Base-by-base conservation (phyloP, 2,113 vertebrate species). In the Dendropsophus ebraccatus region DNA sequence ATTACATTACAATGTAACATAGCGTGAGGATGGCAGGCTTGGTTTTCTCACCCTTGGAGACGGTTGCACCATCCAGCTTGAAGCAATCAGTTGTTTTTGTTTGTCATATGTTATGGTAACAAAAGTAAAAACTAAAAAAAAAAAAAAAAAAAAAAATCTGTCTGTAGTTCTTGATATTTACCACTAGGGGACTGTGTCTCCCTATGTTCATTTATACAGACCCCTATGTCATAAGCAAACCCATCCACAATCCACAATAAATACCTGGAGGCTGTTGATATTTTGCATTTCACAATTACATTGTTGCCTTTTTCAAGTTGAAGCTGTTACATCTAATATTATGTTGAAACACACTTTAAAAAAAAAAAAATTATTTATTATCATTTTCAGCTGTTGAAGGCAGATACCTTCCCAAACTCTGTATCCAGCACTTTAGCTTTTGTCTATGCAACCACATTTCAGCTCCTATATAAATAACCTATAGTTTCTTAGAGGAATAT, bases 141-240 rank as follows among this genome's bases (percentile, higher is more conserved):
- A n/a, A n/a, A n/a, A n/a, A n/a, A n/a, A n/a, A n/a, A n/a, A n/a
- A n/a, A n/a, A n/a, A n/a, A n/a, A n/a, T n/a, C 2, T 41, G 1
- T 14, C 32, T 32, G 62, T 21, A 82, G 37, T 81, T 62, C 56
- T 81, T 11, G 4, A 35, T 37, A 58, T 58, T 17, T 32, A 70
- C 82, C 82, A 84, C 82, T 84, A 84, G 82, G 73, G 82, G 82
- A 45, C 82, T 60, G 13, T 84, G 52, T 74, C 13, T 84, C 8
- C 19, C 32, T 60, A n/a, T 23, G 14, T 19, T 16, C 2, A 47
- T 60, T 60, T 47, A 60, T n/a, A 58, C 5, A 28, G 9, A 35
- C 5, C 30, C 37, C 13, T 23, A 1, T 13, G 32, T 56, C 17
- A 78, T 12, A 35, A 13, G 1, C 32, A 14, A 14, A 65, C 5